A percentile compares a stretch with the other conserved stretches of the same genome.
These are phyloP conservation scores for Gymnothorax javanicus DNA, from an alignment of 2,797 vertebrate genomes.

Conservation along the genomic window DNA sequence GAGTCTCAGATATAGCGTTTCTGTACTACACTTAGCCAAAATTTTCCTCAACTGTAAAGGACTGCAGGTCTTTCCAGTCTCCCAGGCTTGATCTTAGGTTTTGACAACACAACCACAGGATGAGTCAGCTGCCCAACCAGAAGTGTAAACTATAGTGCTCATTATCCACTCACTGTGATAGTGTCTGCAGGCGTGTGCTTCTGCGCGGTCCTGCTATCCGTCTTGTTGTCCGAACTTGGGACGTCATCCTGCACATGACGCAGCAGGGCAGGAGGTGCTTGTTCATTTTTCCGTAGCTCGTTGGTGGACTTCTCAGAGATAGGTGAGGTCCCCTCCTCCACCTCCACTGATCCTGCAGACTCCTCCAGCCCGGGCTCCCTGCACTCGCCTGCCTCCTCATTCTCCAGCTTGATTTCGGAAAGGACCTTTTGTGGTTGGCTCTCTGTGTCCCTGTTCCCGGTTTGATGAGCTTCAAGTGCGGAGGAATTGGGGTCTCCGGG, in stretches of 20 bases:
- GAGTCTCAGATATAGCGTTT: not conserved
- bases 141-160: not conserved
- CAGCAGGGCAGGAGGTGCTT: constrained; percentile 70
- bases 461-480: constrained; percentile 36
- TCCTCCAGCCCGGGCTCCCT: constrained; percentile 53
- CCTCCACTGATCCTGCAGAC: constrained; percentile 59
- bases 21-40: not conserved
- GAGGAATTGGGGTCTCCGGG: constrained; percentile 64
- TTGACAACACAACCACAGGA: not conserved
- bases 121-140: not conserved
- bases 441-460: too few relatives aligned
- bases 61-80: not conserved
- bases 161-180: constrained; percentile 18
- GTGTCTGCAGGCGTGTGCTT: constrained; percentile 47
- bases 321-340: constrained; percentile 62
- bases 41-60: not conserved
- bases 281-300: constrained; percentile 89
- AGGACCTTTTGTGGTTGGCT: constrained; percentile 40
- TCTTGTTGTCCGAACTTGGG: constrained; percentile 67
- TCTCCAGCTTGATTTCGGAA: constrained; percentile 79
- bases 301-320: constrained; percentile 77
- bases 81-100: not conserved
- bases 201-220: constrained; percentile 60
- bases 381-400: constrained; percentile 62
- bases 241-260: constrained; percentile 70